phyloP scores from a whole-genome alignment of 2,888 invertebrate species.

The Drosophila pseudotalamancana region DNA sequence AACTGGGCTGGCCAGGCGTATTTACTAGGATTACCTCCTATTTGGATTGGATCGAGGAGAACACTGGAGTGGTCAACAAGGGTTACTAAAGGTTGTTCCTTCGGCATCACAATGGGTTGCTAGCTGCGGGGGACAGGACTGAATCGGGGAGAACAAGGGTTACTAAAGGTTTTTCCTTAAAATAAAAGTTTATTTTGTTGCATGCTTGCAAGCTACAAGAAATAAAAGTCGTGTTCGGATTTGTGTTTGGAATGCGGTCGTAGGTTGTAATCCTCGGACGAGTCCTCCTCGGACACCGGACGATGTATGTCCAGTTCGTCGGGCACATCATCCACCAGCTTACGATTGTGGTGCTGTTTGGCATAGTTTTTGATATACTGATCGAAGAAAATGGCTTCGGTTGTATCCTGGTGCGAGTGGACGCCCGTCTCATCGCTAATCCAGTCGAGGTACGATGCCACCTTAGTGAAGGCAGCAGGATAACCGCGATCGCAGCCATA shows the following conservation, averaged over 20 bases:
- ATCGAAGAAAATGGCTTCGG: constrained; percentile 68
- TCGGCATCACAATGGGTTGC: no score
- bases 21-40: constrained; percentile 81
- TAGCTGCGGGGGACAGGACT: no score
- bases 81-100: constrained; percentile 23
- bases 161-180: constrained; percentile 21
- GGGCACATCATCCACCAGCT: constrained; percentile 57
- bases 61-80: constrained; percentile 49
- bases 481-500: constrained; percentile 82
- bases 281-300: constrained; percentile 33
- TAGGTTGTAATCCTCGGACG: constrained; percentile 31
- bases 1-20: constrained; percentile 80
- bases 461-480: constrained; percentile 83
- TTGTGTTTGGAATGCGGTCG: constrained; percentile 51
- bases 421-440: constrained; percentile 81
- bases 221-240: constrained; percentile 60
- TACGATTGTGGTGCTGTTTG: constrained; percentile 46
- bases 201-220: constrained; percentile 49
- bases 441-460: constrained; percentile 83
- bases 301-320: constrained; percentile 62
- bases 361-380: constrained; percentile 64
- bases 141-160: not conserved
- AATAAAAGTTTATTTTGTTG: constrained; percentile 60
- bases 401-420: constrained; percentile 67
- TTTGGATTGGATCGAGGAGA: constrained; percentile 51